Conservation (phyloP, 2,888 invertebrate genomes). For the Nasonovia ribisnigri region DNA sequence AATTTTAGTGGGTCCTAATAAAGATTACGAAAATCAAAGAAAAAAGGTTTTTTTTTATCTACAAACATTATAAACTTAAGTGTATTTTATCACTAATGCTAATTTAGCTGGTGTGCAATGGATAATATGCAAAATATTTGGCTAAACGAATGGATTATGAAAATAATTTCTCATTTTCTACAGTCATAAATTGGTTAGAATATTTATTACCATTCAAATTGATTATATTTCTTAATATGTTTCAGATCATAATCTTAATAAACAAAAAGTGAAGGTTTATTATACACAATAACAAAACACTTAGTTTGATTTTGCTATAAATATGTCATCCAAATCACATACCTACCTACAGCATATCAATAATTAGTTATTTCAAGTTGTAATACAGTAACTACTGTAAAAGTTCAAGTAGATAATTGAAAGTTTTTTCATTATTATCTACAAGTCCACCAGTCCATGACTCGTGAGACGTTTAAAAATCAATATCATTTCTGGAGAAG, state of each 20-base stretch:
- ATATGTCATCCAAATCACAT: neutral
- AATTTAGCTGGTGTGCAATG: neutral
- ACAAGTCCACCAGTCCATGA: neutral
- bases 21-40: neutral
- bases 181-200: neutral
- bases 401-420: neutral
- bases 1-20: neutral
- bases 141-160: neutral
- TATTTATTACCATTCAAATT: neutral
- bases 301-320: too few relatives aligned
- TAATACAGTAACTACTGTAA: neutral
- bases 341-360: neutral
- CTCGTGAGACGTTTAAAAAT: neutral
- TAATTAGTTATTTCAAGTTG: neutral
- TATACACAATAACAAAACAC: too few relatives aligned
- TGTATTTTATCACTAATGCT: neutral
- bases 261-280: neutral
- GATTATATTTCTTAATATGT: neutral
- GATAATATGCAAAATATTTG: neutral
- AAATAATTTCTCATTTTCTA: neutral
- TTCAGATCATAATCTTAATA: neutral
- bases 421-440: neutral
- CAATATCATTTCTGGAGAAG: neutral
- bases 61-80: neutral
- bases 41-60: neutral